Evolutionary conservation across 2,888 invertebrate species (phyloP), one percentile per base, ranked within the genome.

Genomic region (Rhagonycha lutea): DNA sequence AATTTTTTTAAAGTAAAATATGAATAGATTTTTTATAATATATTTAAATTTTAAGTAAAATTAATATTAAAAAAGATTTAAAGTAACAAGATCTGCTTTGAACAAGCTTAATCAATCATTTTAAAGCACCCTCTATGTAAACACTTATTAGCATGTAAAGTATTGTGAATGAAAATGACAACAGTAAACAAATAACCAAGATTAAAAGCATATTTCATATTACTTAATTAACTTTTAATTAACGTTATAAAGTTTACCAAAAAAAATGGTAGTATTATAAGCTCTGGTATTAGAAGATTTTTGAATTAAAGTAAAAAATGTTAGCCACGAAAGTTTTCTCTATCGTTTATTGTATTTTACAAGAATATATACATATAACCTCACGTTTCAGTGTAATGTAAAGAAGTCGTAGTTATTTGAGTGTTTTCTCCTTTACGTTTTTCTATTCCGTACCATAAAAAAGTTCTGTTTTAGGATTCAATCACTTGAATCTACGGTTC

Each of bases 401-500:
- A 23, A 65, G 24, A 65, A 65, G 26, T 23, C 26, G 63, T 65
- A 65, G 63, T 65, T 65, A 65, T 24, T 24, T 23, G 24, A 26
- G 18, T 65, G 18, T 65, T 65, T 65, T 65, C 63, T 65, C 24
- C 26, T 65, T 65, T 65, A 65, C 63, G 63, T 65, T 65, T 65
- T 65, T 65, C 63, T 14, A 65, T 65, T 24, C 63, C 26, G n/a
- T n/a, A 26, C 63, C 24, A 65, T 65, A 65, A 65, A 65, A 65
- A 65, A 65, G 63, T 65, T 65, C 24, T 65, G 63, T 26, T 65
- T 65, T 65, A 65, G 63, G 26, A 65, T 65, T 65, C 63, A 65
- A 65, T 65, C 63, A 65, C 63, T 65, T 65, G 63, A 65, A 65
- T 65, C 23, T 65, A 65, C 63, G 63, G 63, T 65, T 65, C 63